phyloP scores from a whole-genome alignment of 1,140 invertebrate genomes.

The Littorina saxatilis region DNA sequence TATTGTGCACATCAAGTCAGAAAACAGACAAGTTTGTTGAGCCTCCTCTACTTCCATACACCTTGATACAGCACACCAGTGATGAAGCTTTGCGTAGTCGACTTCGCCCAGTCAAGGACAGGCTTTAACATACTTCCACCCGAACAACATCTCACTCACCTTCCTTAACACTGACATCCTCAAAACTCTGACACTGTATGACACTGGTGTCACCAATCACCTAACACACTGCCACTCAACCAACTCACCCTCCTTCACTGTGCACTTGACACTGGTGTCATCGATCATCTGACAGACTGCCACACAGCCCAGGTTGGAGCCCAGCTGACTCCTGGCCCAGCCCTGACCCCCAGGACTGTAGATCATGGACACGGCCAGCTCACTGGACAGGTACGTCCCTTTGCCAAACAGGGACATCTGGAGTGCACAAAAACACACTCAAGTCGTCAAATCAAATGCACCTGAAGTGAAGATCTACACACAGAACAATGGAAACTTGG shows the following conservation, averaged over 20 bases:
- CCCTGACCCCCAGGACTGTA: slow-evolving; percentile 84
- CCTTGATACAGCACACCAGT: too few species aligned
- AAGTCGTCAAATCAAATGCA: not conserved
- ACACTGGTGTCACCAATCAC: slow-evolving; percentile 83
- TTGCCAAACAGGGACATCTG: slow-evolving; percentile 84
- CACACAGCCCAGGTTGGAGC: slow-evolving; percentile 84
- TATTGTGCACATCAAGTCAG: too few species aligned
- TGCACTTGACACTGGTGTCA: slow-evolving; percentile 80
- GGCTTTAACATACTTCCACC: too few species aligned
- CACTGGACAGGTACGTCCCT: slow-evolving; percentile 86
- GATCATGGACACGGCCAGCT: slow-evolving; percentile 82
- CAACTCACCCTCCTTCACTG: slow-evolving; percentile 58
- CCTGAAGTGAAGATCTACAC: not conserved
- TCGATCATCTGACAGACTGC: slow-evolving; percentile 88
- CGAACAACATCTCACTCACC: too few species aligned
- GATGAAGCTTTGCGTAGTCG: too few species aligned
- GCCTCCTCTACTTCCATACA: too few species aligned
- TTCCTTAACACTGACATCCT: slow-evolving; percentile 63
- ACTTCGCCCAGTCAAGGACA: too few species aligned
- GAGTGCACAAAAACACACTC: slow-evolving; percentile 52
- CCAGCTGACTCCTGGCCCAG: slow-evolving; percentile 85
- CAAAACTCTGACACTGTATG: too few species aligned
- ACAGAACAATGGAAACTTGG: too few species aligned
- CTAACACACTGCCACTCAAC: slow-evolving; percentile 86
- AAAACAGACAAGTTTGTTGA: too few species aligned